phyloP scores from a whole-genome alignment of 2,797 vertebrate species.

The Onychomys leucogaster region DNA sequence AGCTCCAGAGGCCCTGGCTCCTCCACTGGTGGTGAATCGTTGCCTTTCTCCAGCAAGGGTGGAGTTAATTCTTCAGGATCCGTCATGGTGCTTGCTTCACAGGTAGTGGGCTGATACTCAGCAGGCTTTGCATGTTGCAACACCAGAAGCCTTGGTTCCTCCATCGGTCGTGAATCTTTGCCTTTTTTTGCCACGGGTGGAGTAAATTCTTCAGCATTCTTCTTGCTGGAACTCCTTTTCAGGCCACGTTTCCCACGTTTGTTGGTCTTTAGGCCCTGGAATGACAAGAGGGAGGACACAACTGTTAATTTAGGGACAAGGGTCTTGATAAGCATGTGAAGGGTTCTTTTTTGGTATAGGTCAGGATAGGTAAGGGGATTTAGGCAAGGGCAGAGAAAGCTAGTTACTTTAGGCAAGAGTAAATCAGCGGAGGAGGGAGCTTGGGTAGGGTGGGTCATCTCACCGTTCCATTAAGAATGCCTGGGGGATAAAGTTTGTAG shows the following conservation, averaged over 20 bases:
- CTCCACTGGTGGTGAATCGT: fast-evolving
- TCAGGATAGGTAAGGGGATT: background rate
- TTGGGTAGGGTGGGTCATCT: background rate
- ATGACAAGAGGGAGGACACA: background rate
- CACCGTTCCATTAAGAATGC: background rate
- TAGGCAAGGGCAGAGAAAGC: too few species aligned
- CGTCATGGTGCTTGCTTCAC: too few species aligned
- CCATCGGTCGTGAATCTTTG: fast-evolving
- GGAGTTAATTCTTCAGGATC: fast-evolving
- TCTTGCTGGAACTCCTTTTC: background rate
- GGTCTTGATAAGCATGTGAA: background rate
- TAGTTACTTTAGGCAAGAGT: background rate
- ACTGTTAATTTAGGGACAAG: too few species aligned
- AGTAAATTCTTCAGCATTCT: fast-evolving
- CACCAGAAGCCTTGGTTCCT: fast-evolving
- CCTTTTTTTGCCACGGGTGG: fast-evolving
- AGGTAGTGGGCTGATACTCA: too few species aligned
- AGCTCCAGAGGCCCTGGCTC: fast-evolving
- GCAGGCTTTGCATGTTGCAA: too few species aligned
- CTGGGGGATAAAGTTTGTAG: fast-evolving
- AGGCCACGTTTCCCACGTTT: background rate
- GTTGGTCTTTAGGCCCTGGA: fast-evolving
- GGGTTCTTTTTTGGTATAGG: background rate
- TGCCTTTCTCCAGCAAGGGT: fast-evolving
- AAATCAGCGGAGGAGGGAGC: too few species aligned